Base-by-base conservation (phyloP, 2,888 invertebrate species). In the Diploptera punctata region DNA sequence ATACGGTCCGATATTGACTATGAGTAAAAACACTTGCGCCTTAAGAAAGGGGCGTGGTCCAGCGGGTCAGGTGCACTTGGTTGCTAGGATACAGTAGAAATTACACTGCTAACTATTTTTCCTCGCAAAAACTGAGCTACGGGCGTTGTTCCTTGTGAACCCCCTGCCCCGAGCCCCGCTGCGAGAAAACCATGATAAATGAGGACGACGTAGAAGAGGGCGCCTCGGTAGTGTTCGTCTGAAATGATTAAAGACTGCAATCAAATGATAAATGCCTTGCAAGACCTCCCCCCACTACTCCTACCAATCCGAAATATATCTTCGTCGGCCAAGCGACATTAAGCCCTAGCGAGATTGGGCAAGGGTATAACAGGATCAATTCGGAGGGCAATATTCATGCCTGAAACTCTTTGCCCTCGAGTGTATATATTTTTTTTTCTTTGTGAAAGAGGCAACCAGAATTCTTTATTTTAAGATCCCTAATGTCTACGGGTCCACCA, bases 211-310 rank as follows among this genome's bases (percentile, higher is more conserved):
- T 24, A 29, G 13, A 31, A 47, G 52, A 31, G 71, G 71, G 21
- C 21, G 62, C 62, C 43, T 21, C 21, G 19, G n/a, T 21, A 61
- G 21, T 21, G 62, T 62, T 62, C 62, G 62, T 62, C 62, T 21
- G 72, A 72, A 72, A 72, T 72, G 72, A 72, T 72, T 72, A 72
- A 72, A 69, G 72, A 72, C 72, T 72, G 62, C 72, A 69, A 72
- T 72, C 72, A 69, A 72, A 72, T 72, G 72, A 72, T 72, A 72
- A 72, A 72, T 72, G 72, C 72, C 69, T 69, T 49, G 62, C 19
- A 69, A 60, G 69, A 61, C 54, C 38, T 61, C 60, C n/a, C n/a
- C n/a, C n/a, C n/a, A n/a, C n/a, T n/a, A n/a, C n/a, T n/a, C n/a
- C n/a, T n/a, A n/a, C n/a, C 72, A 72, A 69, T 72, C 65, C 69